Evolutionary conservation across 2,888 invertebrate genomes (phyloP).

Genomic region (Pteria penguin): DNA sequence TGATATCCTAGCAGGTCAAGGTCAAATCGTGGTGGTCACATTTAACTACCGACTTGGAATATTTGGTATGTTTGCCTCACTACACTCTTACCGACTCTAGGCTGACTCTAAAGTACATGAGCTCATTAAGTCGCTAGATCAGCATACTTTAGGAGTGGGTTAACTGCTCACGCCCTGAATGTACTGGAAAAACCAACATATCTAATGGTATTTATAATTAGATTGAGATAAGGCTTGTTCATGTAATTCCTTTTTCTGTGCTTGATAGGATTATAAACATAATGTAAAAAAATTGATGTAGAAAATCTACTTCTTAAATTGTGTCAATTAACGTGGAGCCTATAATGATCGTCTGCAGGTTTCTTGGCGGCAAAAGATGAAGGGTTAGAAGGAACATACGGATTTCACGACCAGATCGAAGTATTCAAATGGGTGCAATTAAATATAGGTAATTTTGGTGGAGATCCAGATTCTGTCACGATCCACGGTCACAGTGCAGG

Average conservation of each 20-base stretch:
- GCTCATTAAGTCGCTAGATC: too few species aligned
- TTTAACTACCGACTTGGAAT: constrained; percentile 42
- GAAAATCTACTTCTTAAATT: too few species aligned
- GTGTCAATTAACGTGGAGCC: neutral
- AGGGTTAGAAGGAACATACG: constrained; percentile 55
- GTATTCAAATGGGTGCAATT: constrained; percentile 53
- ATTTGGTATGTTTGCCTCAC: constrained; percentile 24
- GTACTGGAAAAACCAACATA: too few species aligned
- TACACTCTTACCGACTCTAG: too few species aligned
- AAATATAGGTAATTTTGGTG: constrained; percentile 54
- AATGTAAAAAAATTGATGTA: too few species aligned
- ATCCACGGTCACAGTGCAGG: constrained; percentile 59
- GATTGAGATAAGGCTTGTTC: too few species aligned
- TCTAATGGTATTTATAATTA: too few species aligned
- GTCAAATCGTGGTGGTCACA: constrained; percentile 37
- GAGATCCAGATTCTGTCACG: constrained; percentile 51
- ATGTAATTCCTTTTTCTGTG: too few species aligned
- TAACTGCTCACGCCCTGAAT: too few species aligned
- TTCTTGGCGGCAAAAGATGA: constrained; percentile 36
- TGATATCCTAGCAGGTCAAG: constrained; percentile 35
- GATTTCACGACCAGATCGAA: constrained; percentile 49
- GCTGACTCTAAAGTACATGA: too few species aligned
- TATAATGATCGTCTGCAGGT: constrained; percentile 20
- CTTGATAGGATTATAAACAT: too few species aligned
- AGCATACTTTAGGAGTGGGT: too few species aligned